Evolutionary conservation across 2,888 invertebrate species (phyloP), one percentile per base, ranked within the genome.

Genomic region (Melolontha melolontha): DNA sequence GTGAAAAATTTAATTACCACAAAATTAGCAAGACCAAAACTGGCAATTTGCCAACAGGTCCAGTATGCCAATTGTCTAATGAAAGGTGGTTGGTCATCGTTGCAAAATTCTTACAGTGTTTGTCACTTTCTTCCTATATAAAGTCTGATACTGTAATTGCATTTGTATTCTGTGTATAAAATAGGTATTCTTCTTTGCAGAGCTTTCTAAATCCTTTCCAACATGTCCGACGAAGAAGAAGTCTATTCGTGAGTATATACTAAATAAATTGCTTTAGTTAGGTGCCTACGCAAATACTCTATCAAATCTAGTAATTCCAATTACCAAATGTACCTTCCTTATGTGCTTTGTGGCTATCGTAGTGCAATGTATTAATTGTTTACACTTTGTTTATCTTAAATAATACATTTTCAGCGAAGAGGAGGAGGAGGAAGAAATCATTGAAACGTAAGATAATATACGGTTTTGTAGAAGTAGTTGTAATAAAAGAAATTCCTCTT

Each of bases 171-270:
- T 6, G 34, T 34, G 7, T 41, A 64, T 22, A 50, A n/a, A 27
- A 8, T 76, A 77, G 79, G 47, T 10, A 12, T 16, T 41, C 75
- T 78, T 76, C 81, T 79, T 87, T 86, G n/a, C 85, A 88, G 89
- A 85, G 83, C 84, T 85, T 75, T 82, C 85, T 87, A 86, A 87
- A 83, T 83, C 85, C 84, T 86, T 85, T 87, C 85, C 89, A 92
- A 85, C 89, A 95, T 95, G 95, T 95, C 95, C 88, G 95, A 95
- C 90, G 95, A 95, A 86, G 95, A 95, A 87, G 94, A 94, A 89
- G 87, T 88, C 82, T 95, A 95, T 89, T 94, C 95, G 95, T 95
- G 89, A 95, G 95, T 94, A 88, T 69, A 71, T 40, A 17, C 11
- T 11, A 12, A 44, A n/a, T 1, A 51, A 17, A 34, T 39, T 22